phyloP scores from a whole-genome alignment of 2,113 vertebrate genomes.

The zebrafish (Danio rerio) region GRCz12tu NC_133196.1:30191501-30192000 shows the following conservation, averaged over 20 bases:
- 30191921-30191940: background rate
- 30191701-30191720: background rate
- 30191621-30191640: background rate
- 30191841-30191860: conserved; percentile 30
- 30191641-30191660: background rate
- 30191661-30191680: background rate
- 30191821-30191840: background rate
- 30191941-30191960: background rate
- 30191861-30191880: conserved; percentile 12
- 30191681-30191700: conserved; percentile 6
- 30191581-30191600: conserved; percentile 45
- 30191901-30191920: background rate
- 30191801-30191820: conserved; percentile 17
- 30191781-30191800: conserved; percentile 10
- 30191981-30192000: background rate
- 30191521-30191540: conserved; percentile 1
- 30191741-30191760: conserved; percentile 24
- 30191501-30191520: conserved; percentile 36
- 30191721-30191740: conserved; percentile 12
- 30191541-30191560: conserved; percentile 18
- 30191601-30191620: conserved; percentile 8
- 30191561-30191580: conserved; percentile 30
- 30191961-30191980: background rate
- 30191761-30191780: conserved; percentile 35
- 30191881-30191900: conserved; percentile 31